A percentile compares a stretch with the other conserved stretches of the same genome.
Conservation (phyloP, 1,140 invertebrate species). For the Ladona fulva region DNA sequence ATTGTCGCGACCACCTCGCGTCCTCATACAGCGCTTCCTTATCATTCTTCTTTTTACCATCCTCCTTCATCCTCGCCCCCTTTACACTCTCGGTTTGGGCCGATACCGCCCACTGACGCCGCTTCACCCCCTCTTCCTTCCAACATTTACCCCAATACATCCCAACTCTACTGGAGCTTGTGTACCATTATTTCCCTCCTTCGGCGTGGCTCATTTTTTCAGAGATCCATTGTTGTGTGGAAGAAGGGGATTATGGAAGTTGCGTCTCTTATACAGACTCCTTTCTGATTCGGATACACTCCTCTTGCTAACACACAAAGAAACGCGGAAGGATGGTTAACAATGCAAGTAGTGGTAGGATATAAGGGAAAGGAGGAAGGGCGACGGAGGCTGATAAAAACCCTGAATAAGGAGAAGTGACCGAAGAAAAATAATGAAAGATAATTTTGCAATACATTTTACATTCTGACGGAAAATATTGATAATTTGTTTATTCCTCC, state of each 20-base stretch:
- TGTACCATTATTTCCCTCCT: conserved; percentile 9
- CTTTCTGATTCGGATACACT: not conserved
- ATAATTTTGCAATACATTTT: not conserved
- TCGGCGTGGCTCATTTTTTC: not conserved
- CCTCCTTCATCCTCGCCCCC: not conserved
- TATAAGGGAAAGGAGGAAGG: not conserved
- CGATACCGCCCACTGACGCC: not conserved
- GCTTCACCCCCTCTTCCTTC: not conserved
- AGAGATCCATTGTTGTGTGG: not conserved
- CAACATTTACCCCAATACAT: not conserved
- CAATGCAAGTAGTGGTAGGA: conserved; percentile 4
- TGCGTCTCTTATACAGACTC: not conserved
- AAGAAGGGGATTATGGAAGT: not conserved
- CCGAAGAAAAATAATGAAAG: not conserved
- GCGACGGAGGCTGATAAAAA: not conserved
- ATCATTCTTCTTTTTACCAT: not conserved
- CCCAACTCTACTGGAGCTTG: not conserved
- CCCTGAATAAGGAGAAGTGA: not conserved
- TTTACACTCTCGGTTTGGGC: not conserved
- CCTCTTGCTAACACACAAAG: not conserved
- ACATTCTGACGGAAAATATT: too few relatives aligned
- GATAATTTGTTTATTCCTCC: too few relatives aligned
- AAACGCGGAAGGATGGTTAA: conserved; percentile 8
- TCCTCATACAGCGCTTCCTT: not conserved
- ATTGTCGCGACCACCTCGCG: not conserved